phyloP scores from a whole-genome alignment of 2,888 invertebrate genomes.

The Plagiodera versicolora region DNA sequence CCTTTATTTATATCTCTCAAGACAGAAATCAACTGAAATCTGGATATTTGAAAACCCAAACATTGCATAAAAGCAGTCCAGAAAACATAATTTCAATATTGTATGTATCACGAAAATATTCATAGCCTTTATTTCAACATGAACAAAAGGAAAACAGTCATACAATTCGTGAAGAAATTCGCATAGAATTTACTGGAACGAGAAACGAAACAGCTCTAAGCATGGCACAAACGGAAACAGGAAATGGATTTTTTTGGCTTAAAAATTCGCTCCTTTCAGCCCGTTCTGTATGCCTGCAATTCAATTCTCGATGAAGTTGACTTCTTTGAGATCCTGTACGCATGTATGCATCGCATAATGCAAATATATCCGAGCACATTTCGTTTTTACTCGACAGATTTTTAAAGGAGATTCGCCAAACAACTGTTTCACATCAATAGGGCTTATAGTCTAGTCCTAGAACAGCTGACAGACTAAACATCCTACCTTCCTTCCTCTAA shows the following conservation, averaged over 20 bases:
- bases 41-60: conserved; percentile 26
- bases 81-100: neutral
- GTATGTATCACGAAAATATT: neutral
- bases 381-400: neutral
- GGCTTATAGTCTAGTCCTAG: neutral
- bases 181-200: too few species aligned
- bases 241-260: too few species aligned
- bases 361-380: neutral
- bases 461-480: conserved; percentile 1
- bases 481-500: neutral
- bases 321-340: too few species aligned
- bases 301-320: too few species aligned
- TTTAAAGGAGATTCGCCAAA: neutral
- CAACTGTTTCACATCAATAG: neutral
- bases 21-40: conserved; percentile 27
- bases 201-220: too few species aligned
- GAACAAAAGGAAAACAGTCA: too few species aligned
- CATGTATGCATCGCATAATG: neutral
- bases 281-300: too few species aligned
- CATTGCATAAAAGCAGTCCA: conserved; percentile 13
- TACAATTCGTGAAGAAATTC: too few species aligned
- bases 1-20: conserved; percentile 31
- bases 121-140: too few species aligned
- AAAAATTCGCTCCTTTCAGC: too few species aligned
- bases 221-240: too few species aligned